Base-by-base conservation (phyloP, 2,113 vertebrate species). In the Lepus americanus region DNA sequence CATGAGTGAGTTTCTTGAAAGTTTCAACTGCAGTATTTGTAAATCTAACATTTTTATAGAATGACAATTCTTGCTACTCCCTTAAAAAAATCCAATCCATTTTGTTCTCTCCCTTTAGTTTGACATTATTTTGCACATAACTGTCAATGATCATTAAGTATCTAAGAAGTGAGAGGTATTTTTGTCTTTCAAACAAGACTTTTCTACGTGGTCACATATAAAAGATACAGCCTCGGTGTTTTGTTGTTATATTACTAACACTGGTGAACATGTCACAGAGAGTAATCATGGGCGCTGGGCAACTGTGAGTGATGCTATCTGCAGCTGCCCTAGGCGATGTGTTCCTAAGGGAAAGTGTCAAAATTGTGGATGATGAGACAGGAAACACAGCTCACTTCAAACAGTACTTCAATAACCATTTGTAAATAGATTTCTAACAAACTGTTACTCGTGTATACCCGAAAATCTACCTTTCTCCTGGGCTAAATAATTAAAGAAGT, bases 391-490 rank as follows among this genome's bases (percentile, higher is more conserved):
- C 63, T 94, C 89, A 87, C 31, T 0, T 12, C 59, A 87, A 74
- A 55, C 81, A 51, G 9, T 7, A 76, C 25, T 86, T 97, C 31
- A 73, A 51, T 53, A 87, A 89, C 19, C 9, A 73, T 95, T 97
- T 92, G 53, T 23, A 90, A 59, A 23, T 77, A 25, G 0, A 90
- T 33, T 93, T 88, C 10, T 12, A 76, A 94, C 39, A 17, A 5
- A 92, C n/a, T 33, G 6, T 16, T 70, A 93, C 53, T 90, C 49
- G n/a, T 92, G 82, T 87, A 83, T 85, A 84, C 87, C 78, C 83
- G 94, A 97, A 97, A 86, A 81, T 39, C 1, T 25, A 0, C 59
- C 85, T 92, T 10, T 97, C 33, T 96, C 69, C 33, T 95, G 49
- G 36, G 29, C 77, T 95, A 87, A 92, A 66, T 59, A 92, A 22